Conservation (phyloP, 2,113 vertebrate species). For the Perca fluviatilis region DNA sequence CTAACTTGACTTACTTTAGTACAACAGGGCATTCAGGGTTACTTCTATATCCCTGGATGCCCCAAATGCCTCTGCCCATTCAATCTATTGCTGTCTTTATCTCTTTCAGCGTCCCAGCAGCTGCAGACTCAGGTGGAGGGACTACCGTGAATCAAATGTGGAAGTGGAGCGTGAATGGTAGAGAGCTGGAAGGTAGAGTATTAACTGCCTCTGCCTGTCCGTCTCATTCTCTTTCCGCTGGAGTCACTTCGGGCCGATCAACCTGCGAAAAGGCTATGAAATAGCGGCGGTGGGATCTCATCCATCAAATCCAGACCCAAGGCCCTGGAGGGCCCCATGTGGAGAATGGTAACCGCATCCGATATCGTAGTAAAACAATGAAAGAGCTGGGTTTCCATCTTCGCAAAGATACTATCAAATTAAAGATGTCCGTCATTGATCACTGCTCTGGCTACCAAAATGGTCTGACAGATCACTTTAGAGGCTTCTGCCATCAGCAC, state of each 20-base stretch:
- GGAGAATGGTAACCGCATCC: slow-evolving; percentile 27
- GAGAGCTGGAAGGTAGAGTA: slow-evolving; percentile 46
- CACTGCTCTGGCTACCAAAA: slow-evolving; percentile 6
- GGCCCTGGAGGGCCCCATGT: slow-evolving; percentile 1
- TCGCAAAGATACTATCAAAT: slow-evolving; percentile 42
- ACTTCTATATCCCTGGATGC: background rate
- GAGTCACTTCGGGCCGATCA: slow-evolving; percentile 49
- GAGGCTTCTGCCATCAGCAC: slow-evolving; percentile 18
- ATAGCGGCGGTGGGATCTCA: slow-evolving; percentile 52
- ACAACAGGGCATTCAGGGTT: background rate
- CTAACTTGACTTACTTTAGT: background rate
- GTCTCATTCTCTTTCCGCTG: slow-evolving; percentile 28
- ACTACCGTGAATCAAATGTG: slow-evolving; percentile 62
- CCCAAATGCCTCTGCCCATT: background rate
- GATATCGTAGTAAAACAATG: slow-evolving; percentile 24
- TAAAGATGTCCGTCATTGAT: slow-evolving; percentile 43
- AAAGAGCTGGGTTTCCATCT: slow-evolving; percentile 14
- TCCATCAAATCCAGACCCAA: slow-evolving; percentile 58
- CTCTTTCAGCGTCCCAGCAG: slow-evolving; percentile 22
- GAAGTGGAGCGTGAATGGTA: slow-evolving; percentile 61
- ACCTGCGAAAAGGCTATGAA: slow-evolving; percentile 48
- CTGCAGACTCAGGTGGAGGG: slow-evolving; percentile 46
- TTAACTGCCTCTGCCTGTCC: slow-evolving; percentile 23
- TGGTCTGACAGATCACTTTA: slow-evolving; percentile 28
- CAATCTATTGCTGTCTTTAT: slow-evolving; percentile 7